Evolutionary conservation across 2,888 invertebrate genomes (phyloP).

Genomic region (Bruchidius siliquastri): DNA sequence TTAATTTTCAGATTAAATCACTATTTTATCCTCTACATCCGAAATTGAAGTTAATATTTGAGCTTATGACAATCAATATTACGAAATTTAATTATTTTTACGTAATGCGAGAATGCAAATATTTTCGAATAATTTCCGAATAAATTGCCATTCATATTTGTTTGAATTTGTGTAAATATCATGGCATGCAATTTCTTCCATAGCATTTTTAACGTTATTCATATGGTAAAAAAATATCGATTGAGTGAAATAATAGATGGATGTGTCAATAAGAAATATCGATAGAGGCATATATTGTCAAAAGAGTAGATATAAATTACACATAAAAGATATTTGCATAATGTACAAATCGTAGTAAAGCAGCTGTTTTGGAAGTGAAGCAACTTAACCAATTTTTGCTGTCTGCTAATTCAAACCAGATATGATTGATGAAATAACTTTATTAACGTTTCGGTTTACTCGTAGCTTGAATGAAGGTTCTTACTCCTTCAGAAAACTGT

Average conservation of each 20-base stretch:
- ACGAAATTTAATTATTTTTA: neutral
- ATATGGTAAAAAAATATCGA: neutral
- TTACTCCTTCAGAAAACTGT: too few species aligned
- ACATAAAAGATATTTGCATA: too few species aligned
- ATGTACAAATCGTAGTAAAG: too few species aligned
- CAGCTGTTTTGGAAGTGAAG: too few species aligned
- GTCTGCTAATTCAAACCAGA: too few species aligned
- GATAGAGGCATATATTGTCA: too few species aligned
- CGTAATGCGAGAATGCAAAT: neutral
- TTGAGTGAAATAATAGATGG: neutral
- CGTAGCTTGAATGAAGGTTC: too few species aligned
- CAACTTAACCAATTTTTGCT: too few species aligned
- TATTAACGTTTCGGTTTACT: too few species aligned
- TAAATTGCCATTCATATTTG: neutral
- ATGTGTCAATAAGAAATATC: too few species aligned
- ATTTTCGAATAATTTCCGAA: neutral
- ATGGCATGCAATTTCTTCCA: neutral
- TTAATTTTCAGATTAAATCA: neutral
- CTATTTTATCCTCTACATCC: neutral
- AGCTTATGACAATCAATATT: neutral
- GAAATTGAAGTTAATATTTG: neutral
- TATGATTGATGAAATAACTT: too few species aligned
- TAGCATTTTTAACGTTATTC: neutral
- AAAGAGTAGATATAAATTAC: too few species aligned
- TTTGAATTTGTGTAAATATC: neutral